Percentiles rank a stretch among this genome's conserved stretches.
These are phyloP conservation scores for Gerris lacustris DNA, from an alignment of 2,888 invertebrate genomes.

Conservation along the genomic window DNA sequence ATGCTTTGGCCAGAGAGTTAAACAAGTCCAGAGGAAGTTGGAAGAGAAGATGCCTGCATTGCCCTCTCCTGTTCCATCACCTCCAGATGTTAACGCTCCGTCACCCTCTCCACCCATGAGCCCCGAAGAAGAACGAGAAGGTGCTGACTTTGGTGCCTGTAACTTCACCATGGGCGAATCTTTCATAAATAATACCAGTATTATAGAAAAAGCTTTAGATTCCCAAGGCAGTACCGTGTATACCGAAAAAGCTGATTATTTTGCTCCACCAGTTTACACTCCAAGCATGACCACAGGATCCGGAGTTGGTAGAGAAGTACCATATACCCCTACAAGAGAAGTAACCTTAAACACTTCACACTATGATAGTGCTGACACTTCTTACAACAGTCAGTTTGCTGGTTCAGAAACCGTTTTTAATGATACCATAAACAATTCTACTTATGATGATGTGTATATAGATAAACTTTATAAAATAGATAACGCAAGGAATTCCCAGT, in stretches of 20 bases:
- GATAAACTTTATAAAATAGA: not conserved
- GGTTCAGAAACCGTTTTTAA: not conserved
- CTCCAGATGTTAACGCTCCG: slow-evolving; percentile 50
- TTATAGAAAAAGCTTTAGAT: slow-evolving; percentile 4
- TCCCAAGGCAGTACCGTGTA: not conserved
- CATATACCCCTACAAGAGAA: not conserved
- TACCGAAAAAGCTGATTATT: not conserved
- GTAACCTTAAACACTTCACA: too few relatives aligned
- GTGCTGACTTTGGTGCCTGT: not conserved
- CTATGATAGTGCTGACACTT: not conserved
- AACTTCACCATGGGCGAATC: slow-evolving; percentile 2
- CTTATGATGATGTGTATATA: not conserved
- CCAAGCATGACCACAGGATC: not conserved
- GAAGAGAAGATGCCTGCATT: slow-evolving; percentile 66
- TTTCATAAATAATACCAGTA: slow-evolving; percentile 7
- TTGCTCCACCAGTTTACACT: not conserved
- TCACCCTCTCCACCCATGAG: slow-evolving; percentile 55
- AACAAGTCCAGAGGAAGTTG: slow-evolving; percentile 69
- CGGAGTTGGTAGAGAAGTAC: not conserved
- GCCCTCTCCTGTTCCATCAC: slow-evolving; percentile 56
- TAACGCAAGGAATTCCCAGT: not conserved
- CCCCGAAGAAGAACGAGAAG: slow-evolving; percentile 43
- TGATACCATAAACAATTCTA: not conserved
- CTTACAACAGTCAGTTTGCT: not conserved
- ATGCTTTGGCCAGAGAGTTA: slow-evolving; percentile 80